Percentiles rank a stretch among this genome's conserved stretches.
Conservation (phyloP, 2,797 vertebrate species). For the Merluccius polli region DNA sequence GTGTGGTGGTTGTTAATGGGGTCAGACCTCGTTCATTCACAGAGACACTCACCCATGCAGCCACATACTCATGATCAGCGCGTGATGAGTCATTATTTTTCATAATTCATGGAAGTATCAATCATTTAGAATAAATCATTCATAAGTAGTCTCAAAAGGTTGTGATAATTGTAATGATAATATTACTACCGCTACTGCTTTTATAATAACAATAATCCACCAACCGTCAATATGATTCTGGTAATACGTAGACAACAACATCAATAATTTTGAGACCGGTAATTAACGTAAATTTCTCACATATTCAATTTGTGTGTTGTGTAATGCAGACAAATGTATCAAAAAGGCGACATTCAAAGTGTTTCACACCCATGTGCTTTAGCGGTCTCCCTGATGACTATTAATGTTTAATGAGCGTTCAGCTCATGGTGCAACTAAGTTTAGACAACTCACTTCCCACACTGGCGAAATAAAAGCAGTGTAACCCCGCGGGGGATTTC, state of each 20-base stretch:
- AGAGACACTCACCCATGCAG: neutral
- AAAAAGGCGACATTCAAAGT: neutral
- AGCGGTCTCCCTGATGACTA: neutral
- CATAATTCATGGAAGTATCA: neutral
- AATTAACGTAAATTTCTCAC: neutral
- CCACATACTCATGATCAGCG: neutral
- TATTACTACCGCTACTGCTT: neutral
- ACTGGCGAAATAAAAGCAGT: neutral
- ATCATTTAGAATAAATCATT: neutral
- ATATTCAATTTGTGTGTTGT: neutral
- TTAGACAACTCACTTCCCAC: neutral
- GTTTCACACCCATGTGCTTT: neutral
- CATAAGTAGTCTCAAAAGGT: neutral
- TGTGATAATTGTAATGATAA: neutral
- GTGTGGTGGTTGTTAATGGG: no score
- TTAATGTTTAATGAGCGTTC: neutral
- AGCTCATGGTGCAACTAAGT: neutral
- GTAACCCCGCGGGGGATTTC: neutral
- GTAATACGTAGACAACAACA: neutral
- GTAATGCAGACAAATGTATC: neutral
- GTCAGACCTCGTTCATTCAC: no score
- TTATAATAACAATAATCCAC: neutral
- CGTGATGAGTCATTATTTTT: neutral
- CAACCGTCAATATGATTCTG: neutral
- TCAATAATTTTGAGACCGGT: neutral